Evolutionary conservation across 2,888 invertebrate species (phyloP).

Genomic region (Gibbula magus): DNA sequence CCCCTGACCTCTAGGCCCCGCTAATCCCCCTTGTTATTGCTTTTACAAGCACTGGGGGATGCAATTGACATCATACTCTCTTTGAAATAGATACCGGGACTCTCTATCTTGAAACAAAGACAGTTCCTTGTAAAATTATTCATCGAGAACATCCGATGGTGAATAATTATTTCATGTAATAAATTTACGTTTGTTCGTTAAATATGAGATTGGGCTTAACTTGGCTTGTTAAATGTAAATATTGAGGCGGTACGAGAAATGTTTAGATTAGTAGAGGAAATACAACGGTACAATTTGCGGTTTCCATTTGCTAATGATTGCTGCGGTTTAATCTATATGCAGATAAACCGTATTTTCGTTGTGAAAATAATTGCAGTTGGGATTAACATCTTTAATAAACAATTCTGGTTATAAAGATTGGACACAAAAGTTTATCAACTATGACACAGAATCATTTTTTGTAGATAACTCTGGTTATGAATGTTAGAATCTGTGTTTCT

Average conservation of each 20-base stretch:
- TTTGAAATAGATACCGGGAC: constrained; percentile 1
- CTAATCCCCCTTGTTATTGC: constrained; percentile 1
- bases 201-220: neutral
- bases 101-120: neutral
- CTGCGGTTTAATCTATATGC: no score
- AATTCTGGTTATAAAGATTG: no score
- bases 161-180: neutral
- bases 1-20: neutral
- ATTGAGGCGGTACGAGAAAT: neutral
- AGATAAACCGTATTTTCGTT: no score
- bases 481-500: no score
- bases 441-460: no score
- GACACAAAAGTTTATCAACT: no score
- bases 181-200: constrained; percentile 1
- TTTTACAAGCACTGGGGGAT: neutral
- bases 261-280: neutral
- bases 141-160: neutral
- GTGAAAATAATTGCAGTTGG: no score
- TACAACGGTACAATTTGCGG: no score
- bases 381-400: no score
- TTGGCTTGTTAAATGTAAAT: neutral
- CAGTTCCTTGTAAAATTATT: neutral
- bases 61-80: constrained; percentile 11
- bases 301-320: no score
- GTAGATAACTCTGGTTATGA: no score